phyloP scores from a whole-genome alignment of 1,140 invertebrate genomes.

The Pogonus chalceus region DNA sequence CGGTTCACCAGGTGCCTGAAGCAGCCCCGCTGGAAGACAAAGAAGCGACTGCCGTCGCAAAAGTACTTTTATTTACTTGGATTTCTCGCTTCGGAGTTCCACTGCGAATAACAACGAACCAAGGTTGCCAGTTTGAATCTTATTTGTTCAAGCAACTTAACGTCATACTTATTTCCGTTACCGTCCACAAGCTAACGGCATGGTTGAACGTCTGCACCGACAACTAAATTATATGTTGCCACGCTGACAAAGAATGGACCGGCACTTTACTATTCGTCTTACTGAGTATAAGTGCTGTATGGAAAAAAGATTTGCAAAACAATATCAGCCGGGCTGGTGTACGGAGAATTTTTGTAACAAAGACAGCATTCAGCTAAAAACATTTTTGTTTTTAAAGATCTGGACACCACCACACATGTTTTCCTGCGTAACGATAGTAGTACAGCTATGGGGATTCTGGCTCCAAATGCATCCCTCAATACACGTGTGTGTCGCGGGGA shows the following conservation, averaged over 20 bases:
- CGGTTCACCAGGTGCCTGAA: constrained; percentile 34
- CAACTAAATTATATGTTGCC: constrained; percentile 30
- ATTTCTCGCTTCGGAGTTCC: constrained; percentile 25
- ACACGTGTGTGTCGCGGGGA: too few species aligned
- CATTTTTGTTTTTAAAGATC: too few species aligned
- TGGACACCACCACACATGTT: too few species aligned
- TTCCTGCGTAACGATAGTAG: too few species aligned
- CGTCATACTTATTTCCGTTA: constrained; percentile 21
- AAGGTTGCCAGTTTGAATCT: constrained; percentile 27
- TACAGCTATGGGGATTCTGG: too few species aligned
- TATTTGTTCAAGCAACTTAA: constrained; percentile 19
- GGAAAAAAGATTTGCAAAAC: constrained; percentile 29
- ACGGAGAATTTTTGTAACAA: constrained; percentile 35
- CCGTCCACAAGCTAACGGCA: constrained; percentile 31
- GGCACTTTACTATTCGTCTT: constrained; percentile 32
- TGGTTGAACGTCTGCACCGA: constrained; percentile 34
- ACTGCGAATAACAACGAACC: constrained; percentile 22
- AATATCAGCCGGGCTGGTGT: constrained; percentile 27
- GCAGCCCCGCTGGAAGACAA: constrained; percentile 28
- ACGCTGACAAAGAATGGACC: constrained; percentile 24
- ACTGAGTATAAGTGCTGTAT: constrained; percentile 29
- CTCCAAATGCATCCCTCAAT: too few species aligned
- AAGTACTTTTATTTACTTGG: constrained; percentile 14
- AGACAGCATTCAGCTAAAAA: too few species aligned
- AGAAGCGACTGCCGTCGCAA: constrained; percentile 6